Percentiles rank a stretch among this genome's conserved stretches.
These are phyloP conservation scores for Drosophila takahashii DNA, from an alignment of 1,140 invertebrate species.

Conservation along the genomic window DNA sequence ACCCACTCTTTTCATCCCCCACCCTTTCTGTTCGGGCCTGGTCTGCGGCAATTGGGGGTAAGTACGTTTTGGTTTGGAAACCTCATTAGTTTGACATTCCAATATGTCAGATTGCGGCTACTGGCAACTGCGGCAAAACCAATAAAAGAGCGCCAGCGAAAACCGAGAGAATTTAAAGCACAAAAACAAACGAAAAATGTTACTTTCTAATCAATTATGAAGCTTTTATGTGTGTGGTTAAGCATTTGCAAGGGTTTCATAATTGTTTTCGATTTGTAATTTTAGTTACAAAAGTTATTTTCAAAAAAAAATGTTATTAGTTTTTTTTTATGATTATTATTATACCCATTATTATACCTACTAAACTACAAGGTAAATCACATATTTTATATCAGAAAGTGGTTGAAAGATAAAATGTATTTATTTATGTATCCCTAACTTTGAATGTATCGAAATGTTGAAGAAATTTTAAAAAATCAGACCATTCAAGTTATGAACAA, in stretches of 20 bases:
- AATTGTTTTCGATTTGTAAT: not conserved
- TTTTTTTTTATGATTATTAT: too few relatives aligned
- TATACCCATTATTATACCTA: too few relatives aligned
- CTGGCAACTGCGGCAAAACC: constrained; percentile 34
- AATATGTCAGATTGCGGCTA: constrained; percentile 53
- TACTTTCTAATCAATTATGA: not conserved
- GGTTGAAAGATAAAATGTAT: too few relatives aligned
- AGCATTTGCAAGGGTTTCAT: not conserved
- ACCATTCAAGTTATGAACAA: too few relatives aligned
- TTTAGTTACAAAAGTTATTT: too few relatives aligned
- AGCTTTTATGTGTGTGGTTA: not conserved
- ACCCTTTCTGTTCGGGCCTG: not conserved
- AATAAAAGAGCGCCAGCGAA: constrained; percentile 7
- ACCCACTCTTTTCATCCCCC: not conserved
- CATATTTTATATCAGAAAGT: too few relatives aligned
- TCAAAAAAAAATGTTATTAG: too few relatives aligned
- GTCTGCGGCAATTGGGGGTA: constrained; percentile 47
- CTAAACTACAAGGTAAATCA: too few relatives aligned
- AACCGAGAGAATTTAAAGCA: not conserved
- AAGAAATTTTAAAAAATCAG: too few relatives aligned
- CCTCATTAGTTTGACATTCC: constrained; percentile 73
- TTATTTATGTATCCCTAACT: too few relatives aligned
- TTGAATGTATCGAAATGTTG: too few relatives aligned
- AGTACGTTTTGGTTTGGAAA: constrained; percentile 69
- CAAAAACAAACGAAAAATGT: constrained; percentile 7